Conservation (phyloP, 2,113 vertebrate genomes). For the Blennius ocellaris region DNA sequence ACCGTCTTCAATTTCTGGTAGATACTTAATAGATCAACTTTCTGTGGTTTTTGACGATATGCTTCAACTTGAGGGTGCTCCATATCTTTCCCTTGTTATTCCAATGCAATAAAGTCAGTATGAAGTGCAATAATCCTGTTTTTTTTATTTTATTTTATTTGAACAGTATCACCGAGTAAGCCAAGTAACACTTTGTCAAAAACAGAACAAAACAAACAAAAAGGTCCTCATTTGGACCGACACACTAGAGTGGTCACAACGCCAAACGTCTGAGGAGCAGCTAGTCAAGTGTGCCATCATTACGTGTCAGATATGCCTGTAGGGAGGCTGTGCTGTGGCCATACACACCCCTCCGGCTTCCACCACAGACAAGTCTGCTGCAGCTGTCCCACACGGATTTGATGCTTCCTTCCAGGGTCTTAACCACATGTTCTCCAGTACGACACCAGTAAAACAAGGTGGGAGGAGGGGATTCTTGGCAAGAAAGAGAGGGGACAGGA, state of each 20-base stretch:
- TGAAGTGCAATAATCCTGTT: background rate
- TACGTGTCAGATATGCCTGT: slow-evolving; percentile 43
- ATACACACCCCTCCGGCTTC: slow-evolving; percentile 46
- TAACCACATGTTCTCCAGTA: slow-evolving; percentile 51
- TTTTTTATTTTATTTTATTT: too few species aligned
- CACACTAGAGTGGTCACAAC: slow-evolving; percentile 3
- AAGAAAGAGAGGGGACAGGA: slow-evolving; percentile 46
- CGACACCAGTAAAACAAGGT: slow-evolving; percentile 32
- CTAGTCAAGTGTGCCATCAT: slow-evolving; percentile 11
- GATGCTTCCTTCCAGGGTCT: slow-evolving; percentile 38
- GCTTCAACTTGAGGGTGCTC: background rate
- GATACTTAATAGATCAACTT: background rate
- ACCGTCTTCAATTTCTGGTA: background rate
- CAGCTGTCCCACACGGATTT: slow-evolving; percentile 10
- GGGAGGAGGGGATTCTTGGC: slow-evolving; percentile 63
- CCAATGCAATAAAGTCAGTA: background rate
- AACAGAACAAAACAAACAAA: background rate
- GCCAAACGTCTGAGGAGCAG: slow-evolving; percentile 32
- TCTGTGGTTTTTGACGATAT: background rate
- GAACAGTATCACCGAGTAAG: background rate
- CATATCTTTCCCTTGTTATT: background rate
- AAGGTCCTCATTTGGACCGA: slow-evolving; percentile 1
- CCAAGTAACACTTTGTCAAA: background rate
- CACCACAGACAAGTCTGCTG: slow-evolving; percentile 39
- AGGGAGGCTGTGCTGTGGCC: slow-evolving; percentile 6